Base-by-base conservation (phyloP, 2,797 vertebrate genomes). In the Bovichtus variegatus region DNA sequence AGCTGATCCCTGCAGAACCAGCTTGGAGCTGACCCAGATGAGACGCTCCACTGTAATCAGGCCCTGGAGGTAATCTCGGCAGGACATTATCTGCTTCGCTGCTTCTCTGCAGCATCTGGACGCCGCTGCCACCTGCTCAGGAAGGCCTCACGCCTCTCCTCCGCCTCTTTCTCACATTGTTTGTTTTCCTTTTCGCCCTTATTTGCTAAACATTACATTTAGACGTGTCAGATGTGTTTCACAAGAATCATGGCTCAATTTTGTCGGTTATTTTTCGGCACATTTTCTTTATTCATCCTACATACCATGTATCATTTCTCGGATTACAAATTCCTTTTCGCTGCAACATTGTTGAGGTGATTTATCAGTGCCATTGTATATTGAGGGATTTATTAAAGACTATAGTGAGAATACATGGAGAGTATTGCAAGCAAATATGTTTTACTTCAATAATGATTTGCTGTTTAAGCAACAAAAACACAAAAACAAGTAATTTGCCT, bases 51-150 rank as follows among this genome's bases (percentile, higher is more conserved):
- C 70, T 87, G 77, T 92, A 91, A 93, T 93, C 89, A 73, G 87
- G 82, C 89, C 91, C 88, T 38, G 31, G 76, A 88, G 88, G 88
- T 93, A 90, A 93, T 92, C 75, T 74, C 84, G 84, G 86, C 81
- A 72, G 81, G 85, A 82, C 88, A 83, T 92, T 91, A 92, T 89
- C 85, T 85, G 91, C 89, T 80, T 85, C 58, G 25, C 65, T 80
- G 89, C 78, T 12, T 83, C 84, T 58, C 74, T 51, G 83, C 78
- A 86, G 87, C 92, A 91, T 91, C 86, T 85, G 91, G 78, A 82
- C 50, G n/a, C 23, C 79, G 74, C 27, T 8, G 69, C 85, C 87
- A 91, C 92, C 90, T 89, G 87, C 79, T 77, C 69, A 27, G 62
- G 61, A 87, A 50, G 86, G 79, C 74, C 74, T 71, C 71, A 49